phyloP scores from a whole-genome alignment of 2,888 invertebrate species.

The Bellardia pandia region DNA sequence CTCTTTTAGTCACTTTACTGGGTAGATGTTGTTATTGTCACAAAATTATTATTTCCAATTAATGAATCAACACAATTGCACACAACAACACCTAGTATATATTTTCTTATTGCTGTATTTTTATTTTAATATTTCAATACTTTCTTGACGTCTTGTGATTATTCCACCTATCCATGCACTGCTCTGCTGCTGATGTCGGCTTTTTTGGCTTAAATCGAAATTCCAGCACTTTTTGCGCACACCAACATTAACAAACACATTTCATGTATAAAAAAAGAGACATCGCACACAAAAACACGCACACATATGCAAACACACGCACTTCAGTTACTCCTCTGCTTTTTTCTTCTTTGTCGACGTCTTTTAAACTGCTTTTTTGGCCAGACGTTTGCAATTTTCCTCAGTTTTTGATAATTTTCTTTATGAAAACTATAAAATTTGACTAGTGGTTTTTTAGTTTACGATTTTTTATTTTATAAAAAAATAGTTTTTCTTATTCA shows the following conservation, averaged over 20 bases:
- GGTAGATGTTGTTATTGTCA: constrained; percentile 43
- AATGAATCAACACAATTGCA: constrained; percentile 80
- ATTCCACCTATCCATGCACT: constrained; percentile 64
- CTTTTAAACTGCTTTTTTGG: constrained; percentile 26
- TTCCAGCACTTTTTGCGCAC: constrained; percentile 75
- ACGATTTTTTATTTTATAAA: constrained; percentile 23
- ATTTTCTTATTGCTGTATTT: constrained; percentile 14
- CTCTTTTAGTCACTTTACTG: constrained; percentile 67
- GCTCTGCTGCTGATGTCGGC: constrained; percentile 78
- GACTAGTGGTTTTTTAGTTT: constrained; percentile 57
- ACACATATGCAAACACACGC: constrained; percentile 61
- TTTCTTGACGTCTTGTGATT: constrained; percentile 57
- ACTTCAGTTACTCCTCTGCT: constrained; percentile 67
- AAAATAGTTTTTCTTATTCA: constrained; percentile 20
- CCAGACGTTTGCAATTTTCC: constrained; percentile 46
- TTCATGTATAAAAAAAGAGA: constrained; percentile 38
- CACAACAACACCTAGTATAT: constrained; percentile 26
- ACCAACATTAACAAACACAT: constrained; percentile 65
- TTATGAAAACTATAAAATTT: constrained; percentile 56
- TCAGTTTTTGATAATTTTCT: constrained; percentile 10
- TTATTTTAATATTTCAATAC: constrained; percentile 35
- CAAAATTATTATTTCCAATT: constrained; percentile 72
- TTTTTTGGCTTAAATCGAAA: constrained; percentile 78
- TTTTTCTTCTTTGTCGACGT: constrained; percentile 50
- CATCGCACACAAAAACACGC: constrained; percentile 40